Conservation (phyloP, 2,113 vertebrate genomes). For the Mellivora capensis region DNA sequence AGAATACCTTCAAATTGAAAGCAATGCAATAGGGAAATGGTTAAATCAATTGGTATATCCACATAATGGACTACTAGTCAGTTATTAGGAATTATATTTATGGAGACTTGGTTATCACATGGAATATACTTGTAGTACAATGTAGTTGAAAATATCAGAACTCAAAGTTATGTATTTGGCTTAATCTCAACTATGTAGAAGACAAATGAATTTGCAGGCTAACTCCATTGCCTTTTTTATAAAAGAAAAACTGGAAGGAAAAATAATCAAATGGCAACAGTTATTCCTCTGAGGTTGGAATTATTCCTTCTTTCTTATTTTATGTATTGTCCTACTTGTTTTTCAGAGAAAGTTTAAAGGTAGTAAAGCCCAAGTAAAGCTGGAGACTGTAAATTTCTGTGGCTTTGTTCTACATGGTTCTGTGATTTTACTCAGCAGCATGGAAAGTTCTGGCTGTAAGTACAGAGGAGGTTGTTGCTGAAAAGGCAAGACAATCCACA, state of each 20-base stretch:
- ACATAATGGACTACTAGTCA: not conserved
- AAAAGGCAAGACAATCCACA: too few relatives aligned
- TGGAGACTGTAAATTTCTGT: not conserved
- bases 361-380: not conserved
- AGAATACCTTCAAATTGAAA: not conserved
- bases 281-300: not conserved
- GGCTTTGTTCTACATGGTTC: not conserved
- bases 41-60: not conserved
- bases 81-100: not conserved
- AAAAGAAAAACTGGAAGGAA: not conserved
- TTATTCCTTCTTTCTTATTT: not conserved
- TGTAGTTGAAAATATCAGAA: not conserved
- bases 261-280: not conserved
- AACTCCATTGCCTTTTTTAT: not conserved
- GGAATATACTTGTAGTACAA: not conserved
- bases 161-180: not conserved
- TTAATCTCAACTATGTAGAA: not conserved
- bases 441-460: too few relatives aligned
- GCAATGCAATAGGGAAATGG: not conserved
- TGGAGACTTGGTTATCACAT: not conserved
- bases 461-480: too few relatives aligned
- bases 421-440: not conserved
- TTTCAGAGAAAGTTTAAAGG: not conserved
- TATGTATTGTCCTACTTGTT: not conserved
- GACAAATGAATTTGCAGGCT: not conserved